A percentile compares a stretch with the other conserved stretches of the same genome.
These are phyloP conservation scores for Dendrolimus kikuchii DNA, from an alignment of 1,140 invertebrate species.

Conservation along the genomic window DNA sequence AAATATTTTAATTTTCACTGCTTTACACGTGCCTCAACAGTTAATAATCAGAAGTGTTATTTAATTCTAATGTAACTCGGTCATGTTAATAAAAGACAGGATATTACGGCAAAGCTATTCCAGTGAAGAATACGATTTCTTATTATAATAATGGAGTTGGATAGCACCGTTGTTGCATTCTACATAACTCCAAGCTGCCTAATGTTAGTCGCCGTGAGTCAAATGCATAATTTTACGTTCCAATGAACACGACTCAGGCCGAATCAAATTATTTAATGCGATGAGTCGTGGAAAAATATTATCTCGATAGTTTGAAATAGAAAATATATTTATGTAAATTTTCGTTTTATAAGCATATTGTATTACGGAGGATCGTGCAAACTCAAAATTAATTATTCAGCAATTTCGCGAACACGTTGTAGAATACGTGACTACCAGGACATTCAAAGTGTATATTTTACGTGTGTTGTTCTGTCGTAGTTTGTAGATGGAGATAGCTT, in stretches of 20 bases:
- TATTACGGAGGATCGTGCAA: too few species aligned
- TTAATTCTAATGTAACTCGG: conserved; percentile 3
- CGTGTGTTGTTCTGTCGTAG: not conserved
- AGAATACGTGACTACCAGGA: too few species aligned
- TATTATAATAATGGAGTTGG: conserved; percentile 17
- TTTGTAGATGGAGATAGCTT: conserved; percentile 5
- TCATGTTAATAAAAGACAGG: conserved; percentile 13
- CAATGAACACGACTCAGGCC: conserved; percentile 23
- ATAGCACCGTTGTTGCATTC: conserved; percentile 14
- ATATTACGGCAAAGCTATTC: conserved; percentile 10
- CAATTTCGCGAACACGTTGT: too few species aligned
- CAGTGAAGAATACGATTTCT: conserved; percentile 13
- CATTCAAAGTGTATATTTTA: not conserved
- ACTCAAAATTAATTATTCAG: too few species aligned
- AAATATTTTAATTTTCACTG: not conserved
- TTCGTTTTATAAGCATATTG: too few species aligned
- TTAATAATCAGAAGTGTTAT: conserved; percentile 3
- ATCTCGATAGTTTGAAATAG: too few species aligned
- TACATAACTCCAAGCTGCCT: conserved; percentile 11
- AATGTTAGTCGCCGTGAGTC: conserved; percentile 21
- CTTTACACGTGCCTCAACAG: not conserved
- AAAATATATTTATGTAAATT: too few species aligned
- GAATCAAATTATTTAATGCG: conserved; percentile 14
- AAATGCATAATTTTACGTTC: conserved; percentile 31
- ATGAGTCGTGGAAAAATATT: too few species aligned